These are phyloP conservation scores for Lerema accius DNA, from an alignment of 1,140 invertebrate genomes.

Conservation along the genomic window DNA sequence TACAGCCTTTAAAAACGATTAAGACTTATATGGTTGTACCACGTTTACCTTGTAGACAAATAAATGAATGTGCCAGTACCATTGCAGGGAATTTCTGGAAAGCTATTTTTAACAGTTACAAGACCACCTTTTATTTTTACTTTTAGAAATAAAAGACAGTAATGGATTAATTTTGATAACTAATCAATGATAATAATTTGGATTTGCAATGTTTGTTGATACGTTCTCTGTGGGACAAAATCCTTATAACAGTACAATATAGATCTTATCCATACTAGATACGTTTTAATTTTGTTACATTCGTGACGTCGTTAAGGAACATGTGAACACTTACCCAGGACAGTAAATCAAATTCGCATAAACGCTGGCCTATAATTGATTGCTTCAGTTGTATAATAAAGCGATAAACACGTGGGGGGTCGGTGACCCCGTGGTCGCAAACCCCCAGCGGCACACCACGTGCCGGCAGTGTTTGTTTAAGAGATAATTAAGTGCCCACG, in stretches of 20 bases:
- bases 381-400: constrained; percentile 6
- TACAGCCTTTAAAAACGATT: constrained; percentile 33
- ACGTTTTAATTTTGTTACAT: no score
- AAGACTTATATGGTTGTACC: constrained; percentile 34
- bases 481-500: constrained; percentile 27
- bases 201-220: no score
- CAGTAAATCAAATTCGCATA: constrained; percentile 17
- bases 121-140: no score
- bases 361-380: constrained; percentile 20
- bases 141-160: no score
- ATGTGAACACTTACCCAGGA: no score
- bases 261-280: no score
- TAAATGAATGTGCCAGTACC: constrained; percentile 4
- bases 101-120: no score
- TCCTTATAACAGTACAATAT: no score
- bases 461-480: constrained; percentile 19
- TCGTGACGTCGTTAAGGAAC: no score
- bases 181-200: no score
- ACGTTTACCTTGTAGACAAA: constrained; percentile 22
- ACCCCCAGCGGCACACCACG: constrained; percentile 18
- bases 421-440: constrained; percentile 20
- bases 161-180: no score
- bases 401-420: constrained; percentile 16
- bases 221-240: no score
- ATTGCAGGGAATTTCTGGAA: constrained; percentile 12